Evolutionary conservation across 1,140 invertebrate genomes (phyloP).

Genomic region (Meloidogyne floridensis): DNA sequence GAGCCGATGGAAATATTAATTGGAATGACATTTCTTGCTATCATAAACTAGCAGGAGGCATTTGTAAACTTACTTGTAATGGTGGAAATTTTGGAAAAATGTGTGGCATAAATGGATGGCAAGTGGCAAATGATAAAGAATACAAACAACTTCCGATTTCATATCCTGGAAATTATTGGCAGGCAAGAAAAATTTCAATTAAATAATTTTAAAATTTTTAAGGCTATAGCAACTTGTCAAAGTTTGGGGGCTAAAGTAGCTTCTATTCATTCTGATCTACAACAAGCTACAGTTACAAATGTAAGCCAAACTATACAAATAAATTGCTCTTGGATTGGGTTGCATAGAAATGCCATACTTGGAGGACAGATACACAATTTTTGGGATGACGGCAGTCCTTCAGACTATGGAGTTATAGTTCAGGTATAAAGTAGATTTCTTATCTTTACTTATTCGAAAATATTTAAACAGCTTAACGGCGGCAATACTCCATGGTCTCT

Average conservation of each 20-base stretch:
- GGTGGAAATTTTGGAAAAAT: neutral
- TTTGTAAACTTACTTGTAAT: neutral
- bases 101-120: neutral
- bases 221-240: neutral
- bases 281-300: neutral
- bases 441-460: too few relatives aligned
- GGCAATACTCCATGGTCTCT: too few relatives aligned
- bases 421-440: neutral
- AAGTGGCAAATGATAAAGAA: neutral
- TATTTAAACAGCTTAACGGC: too few relatives aligned
- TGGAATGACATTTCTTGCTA: neutral
- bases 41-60: neutral
- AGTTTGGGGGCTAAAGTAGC: neutral
- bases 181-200: neutral
- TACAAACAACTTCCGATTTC: neutral
- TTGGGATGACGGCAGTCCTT: neutral
- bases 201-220: neutral
- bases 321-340: slow-evolving; percentile 9
- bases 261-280: neutral
- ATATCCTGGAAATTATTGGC: neutral
- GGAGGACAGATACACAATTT: neutral
- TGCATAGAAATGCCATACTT: neutral
- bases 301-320: neutral
- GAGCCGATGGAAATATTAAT: neutral
- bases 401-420: neutral